Evolutionary conservation across 2,888 invertebrate genomes (phyloP), one percentile per base, ranked within the genome.

Genomic region (Pseudococcus viburni): DNA sequence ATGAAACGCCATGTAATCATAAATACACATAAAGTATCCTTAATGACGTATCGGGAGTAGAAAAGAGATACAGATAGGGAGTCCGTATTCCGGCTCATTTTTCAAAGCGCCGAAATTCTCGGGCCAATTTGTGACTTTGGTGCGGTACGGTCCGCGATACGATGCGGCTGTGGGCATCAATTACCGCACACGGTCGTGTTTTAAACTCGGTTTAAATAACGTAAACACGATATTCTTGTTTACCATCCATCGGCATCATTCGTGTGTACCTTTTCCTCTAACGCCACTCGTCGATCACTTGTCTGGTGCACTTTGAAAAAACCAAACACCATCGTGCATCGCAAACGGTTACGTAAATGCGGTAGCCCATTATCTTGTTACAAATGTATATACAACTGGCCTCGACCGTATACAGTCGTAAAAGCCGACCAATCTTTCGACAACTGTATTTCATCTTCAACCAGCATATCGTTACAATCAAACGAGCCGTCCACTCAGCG

Each of bases 291-390:
- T 26, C 33, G 26, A 12, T 73, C 26, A 73, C 33, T 26, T 26
- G 73, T 39, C 73, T 39, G 26, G n/a, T 8, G 42, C n/a, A 39
- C 42, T 80, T 42, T 80, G 26, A 33, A 33, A 33, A 80, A 80
- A 80, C 77, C n/a, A 59, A 5, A 46, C 46, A 51, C 11, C 51
- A 5, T 0, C 4, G 19, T 8, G 19, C 19, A 59, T 59, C 9
- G 19, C 19, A 19, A 80, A 80, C 80, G 80, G 33, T 42, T 39
- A 80, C 42, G 80, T 80, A 80, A 80, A 80, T 46, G 80, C 80
- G 80, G 80, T 80, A 80, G 80, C 80, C 80, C 80, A 80, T 80
- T 80, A 80, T 80, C 80, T 80, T 4, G 46, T 80, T 80, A 80
- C 80, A 42, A 59, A 42, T 80, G n/a, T 17, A 80, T 33, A 42